phyloP scores from a whole-genome alignment of 30 jellyfish, hydroid and myxozoan genomes.

The Turritopsis dohrnii region DNA sequence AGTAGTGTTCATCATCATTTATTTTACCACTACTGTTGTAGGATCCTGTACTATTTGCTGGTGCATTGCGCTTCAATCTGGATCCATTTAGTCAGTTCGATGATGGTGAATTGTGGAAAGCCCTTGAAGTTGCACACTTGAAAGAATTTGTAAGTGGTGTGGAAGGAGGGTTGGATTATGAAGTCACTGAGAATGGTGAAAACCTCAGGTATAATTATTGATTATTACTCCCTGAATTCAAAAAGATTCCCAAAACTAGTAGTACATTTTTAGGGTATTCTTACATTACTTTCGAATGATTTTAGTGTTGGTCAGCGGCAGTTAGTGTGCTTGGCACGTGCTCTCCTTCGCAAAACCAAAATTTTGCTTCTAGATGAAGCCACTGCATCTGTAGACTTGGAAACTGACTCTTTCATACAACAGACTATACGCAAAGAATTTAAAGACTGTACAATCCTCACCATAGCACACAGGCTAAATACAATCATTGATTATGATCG shows the following conservation, averaged over 20 bases:
- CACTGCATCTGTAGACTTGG: constrained; percentile 95
- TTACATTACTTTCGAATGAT: background rate
- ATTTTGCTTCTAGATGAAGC: constrained; percentile 95
- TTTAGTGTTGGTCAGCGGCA: constrained; percentile 97
- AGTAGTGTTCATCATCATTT: too few relatives aligned
- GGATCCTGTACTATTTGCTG: constrained; percentile 97
- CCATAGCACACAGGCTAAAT: constrained; percentile 96
- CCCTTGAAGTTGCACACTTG: constrained; percentile 78
- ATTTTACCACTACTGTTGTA: constrained; percentile 4
- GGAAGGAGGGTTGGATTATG: constrained; percentile 45
- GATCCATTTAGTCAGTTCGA: constrained; percentile 74
- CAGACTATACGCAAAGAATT: constrained; percentile 83
- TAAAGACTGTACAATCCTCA: constrained; percentile 65
- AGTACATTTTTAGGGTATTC: too few relatives aligned
- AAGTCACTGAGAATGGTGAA: constrained; percentile 85
- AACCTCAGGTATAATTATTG: constrained; percentile 69
- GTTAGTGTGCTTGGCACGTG: constrained; percentile 97
- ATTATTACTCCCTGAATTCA: too few relatives aligned
- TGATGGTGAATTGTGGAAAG: constrained; percentile 89
- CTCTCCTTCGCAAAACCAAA: constrained; percentile 68
- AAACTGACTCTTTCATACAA: constrained; percentile 92
- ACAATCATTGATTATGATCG: constrained; percentile 96
- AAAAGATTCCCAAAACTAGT: too few relatives aligned
- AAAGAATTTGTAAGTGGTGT: constrained; percentile 43
- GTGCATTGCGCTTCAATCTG: constrained; percentile 77